phyloP scores from a whole-genome alignment of 1,140 invertebrate genomes.

The Hylaeus volcanicus region DNA sequence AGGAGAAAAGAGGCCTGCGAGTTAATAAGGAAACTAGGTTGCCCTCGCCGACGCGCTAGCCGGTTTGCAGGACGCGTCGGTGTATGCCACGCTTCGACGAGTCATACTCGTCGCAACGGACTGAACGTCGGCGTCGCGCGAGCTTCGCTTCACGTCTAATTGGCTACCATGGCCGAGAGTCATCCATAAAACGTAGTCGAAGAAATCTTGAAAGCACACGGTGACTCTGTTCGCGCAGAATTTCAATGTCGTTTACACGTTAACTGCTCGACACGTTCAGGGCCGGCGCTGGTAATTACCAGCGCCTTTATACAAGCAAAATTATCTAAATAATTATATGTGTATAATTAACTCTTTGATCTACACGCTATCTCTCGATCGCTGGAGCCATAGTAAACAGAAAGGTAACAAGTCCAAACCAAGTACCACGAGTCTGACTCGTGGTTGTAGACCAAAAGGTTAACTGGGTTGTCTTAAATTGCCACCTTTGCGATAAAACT shows the following conservation, averaged over 20 bases:
- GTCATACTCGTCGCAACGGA: slow-evolving; percentile 7
- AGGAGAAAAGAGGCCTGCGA: slow-evolving; percentile 44
- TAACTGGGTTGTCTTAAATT: no score
- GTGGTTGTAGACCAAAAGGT: no score
- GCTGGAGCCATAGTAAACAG: no score
- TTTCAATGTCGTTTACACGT: not conserved
- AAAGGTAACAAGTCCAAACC: no score
- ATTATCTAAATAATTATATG: no score
- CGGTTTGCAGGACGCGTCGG: slow-evolving; percentile 48
- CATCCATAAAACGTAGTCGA: slow-evolving; percentile 3
- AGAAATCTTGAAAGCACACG: no score
- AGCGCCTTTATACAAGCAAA: no score
- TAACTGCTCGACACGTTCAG: not conserved
- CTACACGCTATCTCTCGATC: no score
- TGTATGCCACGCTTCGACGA: slow-evolving; percentile 24
- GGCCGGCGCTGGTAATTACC: not conserved
- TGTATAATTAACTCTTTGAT: no score
- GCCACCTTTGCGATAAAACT: not conserved
- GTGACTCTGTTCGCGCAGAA: not conserved
- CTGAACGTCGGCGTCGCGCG: not conserved
- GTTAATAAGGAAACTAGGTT: slow-evolving; percentile 70
- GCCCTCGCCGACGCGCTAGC: slow-evolving; percentile 41
- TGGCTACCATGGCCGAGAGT: not conserved
- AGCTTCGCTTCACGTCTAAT: slow-evolving; percentile 1
- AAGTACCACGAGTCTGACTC: no score